Evolutionary conservation across 2,797 vertebrate species (phyloP).

Genomic region (Synanceia verrucosa): DNA sequence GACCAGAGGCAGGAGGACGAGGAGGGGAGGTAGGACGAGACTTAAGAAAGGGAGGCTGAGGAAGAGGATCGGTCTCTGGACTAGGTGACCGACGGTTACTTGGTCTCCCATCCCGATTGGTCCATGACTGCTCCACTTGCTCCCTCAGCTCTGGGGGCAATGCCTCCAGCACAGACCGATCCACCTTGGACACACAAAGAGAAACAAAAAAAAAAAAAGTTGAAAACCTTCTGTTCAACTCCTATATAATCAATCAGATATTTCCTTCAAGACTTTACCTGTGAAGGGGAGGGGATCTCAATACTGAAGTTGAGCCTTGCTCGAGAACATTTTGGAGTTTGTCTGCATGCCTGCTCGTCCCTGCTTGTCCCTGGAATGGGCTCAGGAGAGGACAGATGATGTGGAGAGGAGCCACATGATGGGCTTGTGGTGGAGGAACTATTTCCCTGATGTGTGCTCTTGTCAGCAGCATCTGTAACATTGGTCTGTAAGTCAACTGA

Average conservation of each 20-base stretch:
- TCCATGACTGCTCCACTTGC: conserved; percentile 90
- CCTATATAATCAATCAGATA: neutral
- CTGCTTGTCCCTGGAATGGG: conserved; percentile 83
- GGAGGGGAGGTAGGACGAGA: conserved; percentile 67
- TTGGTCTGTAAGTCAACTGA: neutral
- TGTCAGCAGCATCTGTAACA: conserved; percentile 38
- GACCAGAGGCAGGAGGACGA: conserved; percentile 70
- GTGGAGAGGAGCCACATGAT: conserved; percentile 31
- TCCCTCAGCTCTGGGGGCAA: conserved; percentile 91
- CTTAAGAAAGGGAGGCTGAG: conserved; percentile 70
- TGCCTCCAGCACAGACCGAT: conserved; percentile 93
- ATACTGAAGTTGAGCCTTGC: conserved; percentile 90
- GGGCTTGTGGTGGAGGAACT: conserved; percentile 20
- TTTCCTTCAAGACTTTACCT: conserved; percentile 79
- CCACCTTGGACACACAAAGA: conserved; percentile 82
- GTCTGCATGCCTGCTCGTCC: conserved; percentile 74
- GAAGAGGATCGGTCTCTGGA: conserved; percentile 63
- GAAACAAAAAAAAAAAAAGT: neutral
- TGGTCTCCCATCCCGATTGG: conserved; percentile 73
- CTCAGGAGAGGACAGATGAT: conserved; percentile 68
- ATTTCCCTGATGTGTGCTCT: conserved; percentile 42
- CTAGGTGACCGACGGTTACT: conserved; percentile 68
- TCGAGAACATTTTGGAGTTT: conserved; percentile 81
- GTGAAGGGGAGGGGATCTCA: conserved; percentile 94
- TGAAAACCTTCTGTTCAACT: neutral